phyloP scores from a whole-genome alignment of 2,113 vertebrate species.

The Gallinago jamesoni region DNA sequence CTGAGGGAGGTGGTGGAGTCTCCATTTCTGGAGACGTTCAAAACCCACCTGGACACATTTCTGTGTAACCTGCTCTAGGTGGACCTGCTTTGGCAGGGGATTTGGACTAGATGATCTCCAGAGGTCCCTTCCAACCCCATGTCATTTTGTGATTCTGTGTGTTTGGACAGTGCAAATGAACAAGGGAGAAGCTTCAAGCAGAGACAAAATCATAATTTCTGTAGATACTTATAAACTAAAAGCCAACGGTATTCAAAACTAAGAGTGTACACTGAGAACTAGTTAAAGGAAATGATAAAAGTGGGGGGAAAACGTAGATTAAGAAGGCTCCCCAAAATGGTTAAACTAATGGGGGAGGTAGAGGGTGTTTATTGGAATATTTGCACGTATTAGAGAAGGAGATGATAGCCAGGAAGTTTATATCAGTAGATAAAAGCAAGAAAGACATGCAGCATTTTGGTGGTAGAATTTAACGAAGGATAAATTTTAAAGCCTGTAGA shows the following conservation, averaged over 20 bases:
- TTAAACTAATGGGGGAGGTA: background rate
- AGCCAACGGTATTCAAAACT: background rate
- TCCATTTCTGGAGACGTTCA: no score
- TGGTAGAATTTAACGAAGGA: background rate
- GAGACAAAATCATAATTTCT: background rate
- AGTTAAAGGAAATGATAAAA: background rate
- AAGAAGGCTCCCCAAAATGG: fast-evolving
- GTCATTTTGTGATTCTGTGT: no score
- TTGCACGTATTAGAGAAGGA: background rate
- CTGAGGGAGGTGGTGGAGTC: no score
- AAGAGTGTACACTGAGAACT: background rate
- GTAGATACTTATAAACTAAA: background rate
- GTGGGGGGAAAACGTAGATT: background rate
- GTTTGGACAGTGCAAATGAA: background rate
- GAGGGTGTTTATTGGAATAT: background rate
- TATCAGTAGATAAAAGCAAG: background rate
- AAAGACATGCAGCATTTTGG: background rate
- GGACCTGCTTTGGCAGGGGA: no score
- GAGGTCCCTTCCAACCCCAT: no score
- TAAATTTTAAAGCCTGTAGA: background rate
- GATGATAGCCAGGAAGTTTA: background rate
- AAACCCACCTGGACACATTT: no score
- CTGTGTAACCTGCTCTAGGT: no score
- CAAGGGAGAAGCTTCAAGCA: background rate
- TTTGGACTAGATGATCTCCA: no score